A percentile compares a stretch with the other conserved stretches of the same genome.
These are phyloP conservation scores for Thunnus thynnus DNA, from an alignment of 2,113 vertebrate genomes.

Conservation along the genomic window DNA sequence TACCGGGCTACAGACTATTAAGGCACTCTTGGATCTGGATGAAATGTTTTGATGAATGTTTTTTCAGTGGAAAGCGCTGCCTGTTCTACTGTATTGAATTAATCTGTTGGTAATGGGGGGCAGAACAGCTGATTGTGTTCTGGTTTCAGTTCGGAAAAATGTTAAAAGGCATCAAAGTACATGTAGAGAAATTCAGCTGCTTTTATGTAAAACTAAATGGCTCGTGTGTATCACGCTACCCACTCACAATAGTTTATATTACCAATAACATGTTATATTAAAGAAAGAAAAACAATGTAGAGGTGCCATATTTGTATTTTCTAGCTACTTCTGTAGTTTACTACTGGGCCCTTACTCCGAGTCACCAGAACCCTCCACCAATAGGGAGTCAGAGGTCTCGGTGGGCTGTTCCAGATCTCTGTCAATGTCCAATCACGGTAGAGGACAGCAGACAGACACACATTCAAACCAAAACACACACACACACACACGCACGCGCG, in stretches of 20 bases:
- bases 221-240: conserved; percentile 16
- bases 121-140: neutral
- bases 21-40: no score
- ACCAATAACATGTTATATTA: neutral
- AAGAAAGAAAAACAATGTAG: conserved; percentile 10
- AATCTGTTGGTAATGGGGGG: neutral
- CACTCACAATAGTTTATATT: neutral
- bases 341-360: conserved; percentile 91
- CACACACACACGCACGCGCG: conserved; percentile 70
- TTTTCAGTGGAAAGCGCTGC: no score
- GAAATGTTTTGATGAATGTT: no score
- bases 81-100: neutral
- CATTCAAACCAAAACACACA: conserved; percentile 57
- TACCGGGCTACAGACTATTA: no score
- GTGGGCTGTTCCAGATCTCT: conserved; percentile 93
- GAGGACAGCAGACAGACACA: conserved; percentile 77
- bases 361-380: conserved; percentile 92
- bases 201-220: conserved; percentile 23
- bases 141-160: neutral
- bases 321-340: conserved; percentile 61
- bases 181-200: neutral
- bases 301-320: conserved; percentile 20
- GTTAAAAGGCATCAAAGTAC: conserved; percentile 6
- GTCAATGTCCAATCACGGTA: conserved; percentile 89
- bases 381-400: conserved; percentile 91